Evolutionary conservation across 2,888 invertebrate species (phyloP), one percentile per base, ranked within the genome.

Genomic region (Pogonocherus hispidulus): DNA sequence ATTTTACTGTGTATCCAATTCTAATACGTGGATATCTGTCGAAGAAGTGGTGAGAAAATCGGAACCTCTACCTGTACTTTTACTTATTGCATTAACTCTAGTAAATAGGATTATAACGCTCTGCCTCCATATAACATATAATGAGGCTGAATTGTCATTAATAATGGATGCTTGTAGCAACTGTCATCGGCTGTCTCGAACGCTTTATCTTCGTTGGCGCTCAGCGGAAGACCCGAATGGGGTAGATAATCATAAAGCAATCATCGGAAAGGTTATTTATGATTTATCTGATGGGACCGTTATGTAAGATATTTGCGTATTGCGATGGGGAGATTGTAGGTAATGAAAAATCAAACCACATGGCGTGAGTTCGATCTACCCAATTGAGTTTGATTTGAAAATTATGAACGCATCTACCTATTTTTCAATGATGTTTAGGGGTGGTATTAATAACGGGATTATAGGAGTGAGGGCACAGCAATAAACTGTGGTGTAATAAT

Each of bases 101-200:
- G 22, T 19, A 19, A 19, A 52, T 52, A 14, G 32, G 11, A 32
- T 52, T 16, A 32, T 14, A 52, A 27, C 16, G 52, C 16, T 52
- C 23, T 27, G 32, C 52, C 6, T 32, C 32, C 27, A n/a, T 6
- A n/a, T 9, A n/a, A n/a, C n/a, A n/a, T n/a, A n/a, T 14, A 51
- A 22, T 27, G 51, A 51, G 16, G 9, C 32, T 27, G 52, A 18
- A 52, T 32, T 27, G 18, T 18, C 32, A 52, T 52, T 52, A 52
- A 52, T 51, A 52, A 52, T 49, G 11, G 32, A 52, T 49, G 18
- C 52, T 52, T 18, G 52, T 18, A 52, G 52, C 16, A 32, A 52
- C 27, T 27, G 27, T 32, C 32, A 32, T 32, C 41, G 41, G 41
- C 41, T 52, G 32, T 32, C 16, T 32, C 32, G 32, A 11, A 52